These are phyloP conservation scores for Peromyscus leucopus DNA, from an alignment of 2,113 vertebrate species.

Conservation along the genomic window DNA sequence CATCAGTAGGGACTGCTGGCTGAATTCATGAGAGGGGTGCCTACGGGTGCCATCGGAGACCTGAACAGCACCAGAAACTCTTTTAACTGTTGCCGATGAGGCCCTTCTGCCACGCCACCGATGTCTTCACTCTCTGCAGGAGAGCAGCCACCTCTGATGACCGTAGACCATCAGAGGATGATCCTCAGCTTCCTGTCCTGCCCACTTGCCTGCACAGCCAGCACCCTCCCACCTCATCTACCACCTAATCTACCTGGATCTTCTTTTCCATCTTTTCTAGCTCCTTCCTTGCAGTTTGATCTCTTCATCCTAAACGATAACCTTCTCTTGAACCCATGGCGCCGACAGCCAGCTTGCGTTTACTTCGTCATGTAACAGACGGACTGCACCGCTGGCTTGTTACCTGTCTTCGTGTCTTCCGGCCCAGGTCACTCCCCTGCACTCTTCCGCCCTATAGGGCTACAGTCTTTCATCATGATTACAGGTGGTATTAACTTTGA, in stretches of 20 bases:
- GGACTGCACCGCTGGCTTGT: neutral
- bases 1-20: neutral
- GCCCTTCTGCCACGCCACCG: neutral
- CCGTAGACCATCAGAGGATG: neutral
- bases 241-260: neutral
- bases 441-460: neutral
- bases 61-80: neutral
- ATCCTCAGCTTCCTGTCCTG: neutral
- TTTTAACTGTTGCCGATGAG: neutral
- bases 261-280: neutral
- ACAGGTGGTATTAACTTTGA: neutral
- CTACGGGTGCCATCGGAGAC: neutral
- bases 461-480: neutral
- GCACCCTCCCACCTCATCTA: neutral
- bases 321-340: neutral
- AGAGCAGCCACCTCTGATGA: neutral
- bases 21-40: rapidly evolving
- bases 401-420: neutral
- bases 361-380: neutral
- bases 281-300: neutral
- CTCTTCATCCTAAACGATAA: neutral
- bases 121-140: neutral
- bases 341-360: neutral
- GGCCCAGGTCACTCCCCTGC: neutral
- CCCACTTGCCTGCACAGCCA: neutral